Percentiles rank a stretch among this genome's conserved stretches.
These are phyloP conservation scores for Petrolisthes cinctipes DNA, from an alignment of 2,888 invertebrate genomes.

Conservation along the genomic window DNA sequence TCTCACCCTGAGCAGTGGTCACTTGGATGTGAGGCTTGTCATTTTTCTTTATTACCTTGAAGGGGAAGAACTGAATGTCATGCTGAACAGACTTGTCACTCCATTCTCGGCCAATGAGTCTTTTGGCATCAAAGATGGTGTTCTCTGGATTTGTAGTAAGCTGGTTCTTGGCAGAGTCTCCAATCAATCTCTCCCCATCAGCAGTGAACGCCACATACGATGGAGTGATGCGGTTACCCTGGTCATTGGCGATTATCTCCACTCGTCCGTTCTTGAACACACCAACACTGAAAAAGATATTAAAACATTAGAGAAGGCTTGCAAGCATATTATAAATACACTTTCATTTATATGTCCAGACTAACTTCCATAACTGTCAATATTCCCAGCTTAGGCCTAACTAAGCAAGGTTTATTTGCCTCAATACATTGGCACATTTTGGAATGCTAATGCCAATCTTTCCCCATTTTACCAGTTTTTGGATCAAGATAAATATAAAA, in stretches of 20 bases:
- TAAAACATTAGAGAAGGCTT: neutral
- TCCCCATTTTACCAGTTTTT: neutral
- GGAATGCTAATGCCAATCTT: neutral
- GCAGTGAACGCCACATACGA: conserved; percentile 97
- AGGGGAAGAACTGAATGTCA: conserved; percentile 97
- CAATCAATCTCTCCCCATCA: conserved; percentile 95
- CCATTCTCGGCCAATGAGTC: conserved; percentile 97
- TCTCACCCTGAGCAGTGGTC: conserved; percentile 68
- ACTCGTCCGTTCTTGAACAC: conserved; percentile 97
- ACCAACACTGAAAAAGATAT: conserved; percentile 80
- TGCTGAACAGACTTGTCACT: conserved; percentile 90
- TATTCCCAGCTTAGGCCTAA: neutral
- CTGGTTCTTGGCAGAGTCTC: conserved; percentile 99
- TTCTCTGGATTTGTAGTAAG: conserved; percentile 98
- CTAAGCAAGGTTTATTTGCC: neutral
- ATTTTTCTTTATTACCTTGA: conserved; percentile 89
- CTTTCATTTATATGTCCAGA: too few relatives aligned
- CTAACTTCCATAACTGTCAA: neutral
- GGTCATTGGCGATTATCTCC: conserved; percentile 98
- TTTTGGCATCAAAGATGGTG: conserved; percentile 98
- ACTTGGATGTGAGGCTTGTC: conserved; percentile 91
- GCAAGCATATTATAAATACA: neutral
- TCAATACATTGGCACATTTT: neutral
- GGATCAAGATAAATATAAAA: too few relatives aligned
- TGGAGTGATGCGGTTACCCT: conserved; percentile 98